Evolutionary conservation across 2,797 vertebrate genomes (phyloP), one percentile per base, ranked within the genome.

Genomic region (Eurystomus glaucurus): DNA sequence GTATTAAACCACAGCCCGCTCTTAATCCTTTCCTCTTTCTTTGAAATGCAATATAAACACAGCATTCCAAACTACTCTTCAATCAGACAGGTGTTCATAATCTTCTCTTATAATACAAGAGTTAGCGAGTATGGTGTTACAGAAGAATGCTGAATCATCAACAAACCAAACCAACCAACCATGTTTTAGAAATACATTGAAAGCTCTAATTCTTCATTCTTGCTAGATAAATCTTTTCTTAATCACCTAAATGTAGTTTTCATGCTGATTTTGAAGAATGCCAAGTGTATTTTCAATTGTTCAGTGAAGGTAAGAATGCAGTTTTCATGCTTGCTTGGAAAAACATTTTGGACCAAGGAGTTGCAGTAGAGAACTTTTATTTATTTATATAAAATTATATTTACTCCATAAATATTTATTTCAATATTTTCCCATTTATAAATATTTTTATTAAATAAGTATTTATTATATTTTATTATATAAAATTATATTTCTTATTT

Each of bases 11-110:
- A 88, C 37, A 93, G 54, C 7, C 31, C 13, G 3, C 46, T 92
- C 86, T 70, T 92, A 94, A 94, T 89, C 60, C 52, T 70, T 90
- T 91, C 68, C 41, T 87, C n/a, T 92, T 71, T 92, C 58, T 85
- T 80, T 96, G 81, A 89, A 94, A 96, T 89, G 33, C 9, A 79
- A 22, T 37, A 89, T 85, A 72, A 92, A 76, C 66, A 93, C 57
- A 92, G n/a, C 54, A 70, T 93, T 95, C 48, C 54, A 85, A 93
- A 79, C 26, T 8, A n/a, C 51, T 85, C 35, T 85, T 89, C 70
- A 77, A 5, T 87, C 54, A 91, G 62, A 60, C n/a, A 74, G 58
- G 51, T 94, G 66, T 57, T 91, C 70, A 89, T 79, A 74, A 89
- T 74, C 55, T 93, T 84, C 25, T 88, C 12, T 66, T 79, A 25